Evolutionary conservation across 1,140 invertebrate genomes (phyloP).

Genomic region (Bombus huntii): DNA sequence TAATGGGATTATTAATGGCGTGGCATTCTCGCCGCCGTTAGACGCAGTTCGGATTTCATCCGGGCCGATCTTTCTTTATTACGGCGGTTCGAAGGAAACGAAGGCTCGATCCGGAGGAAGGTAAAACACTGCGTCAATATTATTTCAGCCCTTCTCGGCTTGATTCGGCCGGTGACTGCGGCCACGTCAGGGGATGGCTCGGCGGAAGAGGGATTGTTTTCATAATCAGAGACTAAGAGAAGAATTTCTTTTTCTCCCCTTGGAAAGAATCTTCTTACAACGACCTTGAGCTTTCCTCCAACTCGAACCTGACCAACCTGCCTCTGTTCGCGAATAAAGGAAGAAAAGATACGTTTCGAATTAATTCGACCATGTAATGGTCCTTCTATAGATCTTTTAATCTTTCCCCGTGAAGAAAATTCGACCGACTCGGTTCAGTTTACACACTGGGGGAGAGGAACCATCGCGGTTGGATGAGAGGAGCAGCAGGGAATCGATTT

Average conservation of each 20-base stretch:
- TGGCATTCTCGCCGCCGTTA: not conserved
- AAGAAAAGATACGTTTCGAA: not conserved
- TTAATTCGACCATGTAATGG: slow-evolving; percentile 36
- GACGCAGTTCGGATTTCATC: not conserved
- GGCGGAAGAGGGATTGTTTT: slow-evolving; percentile 55
- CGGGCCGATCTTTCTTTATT: slow-evolving; percentile 14
- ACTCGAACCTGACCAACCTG: no score
- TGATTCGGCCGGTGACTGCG: not conserved
- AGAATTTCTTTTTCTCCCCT: not conserved
- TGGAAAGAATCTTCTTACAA: slow-evolving; percentile 19
- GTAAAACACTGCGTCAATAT: slow-evolving; percentile 61
- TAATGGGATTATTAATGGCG: slow-evolving; percentile 59
- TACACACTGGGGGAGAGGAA: not conserved
- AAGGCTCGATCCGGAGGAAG: slow-evolving; percentile 19
- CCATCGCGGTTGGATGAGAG: no score
- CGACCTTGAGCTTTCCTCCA: not conserved
- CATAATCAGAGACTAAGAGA: slow-evolving; percentile 47
- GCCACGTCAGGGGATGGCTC: not conserved
- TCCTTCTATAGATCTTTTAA: slow-evolving; percentile 14
- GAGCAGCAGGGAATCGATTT: slow-evolving; percentile 15
- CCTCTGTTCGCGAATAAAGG: no score
- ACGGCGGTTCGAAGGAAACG: not conserved
- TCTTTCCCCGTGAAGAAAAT: not conserved
- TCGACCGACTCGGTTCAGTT: not conserved
- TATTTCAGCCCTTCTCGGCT: slow-evolving; percentile 37